Conservation (phyloP, 2,888 invertebrate genomes). For the Platycnemis pennipes region DNA sequence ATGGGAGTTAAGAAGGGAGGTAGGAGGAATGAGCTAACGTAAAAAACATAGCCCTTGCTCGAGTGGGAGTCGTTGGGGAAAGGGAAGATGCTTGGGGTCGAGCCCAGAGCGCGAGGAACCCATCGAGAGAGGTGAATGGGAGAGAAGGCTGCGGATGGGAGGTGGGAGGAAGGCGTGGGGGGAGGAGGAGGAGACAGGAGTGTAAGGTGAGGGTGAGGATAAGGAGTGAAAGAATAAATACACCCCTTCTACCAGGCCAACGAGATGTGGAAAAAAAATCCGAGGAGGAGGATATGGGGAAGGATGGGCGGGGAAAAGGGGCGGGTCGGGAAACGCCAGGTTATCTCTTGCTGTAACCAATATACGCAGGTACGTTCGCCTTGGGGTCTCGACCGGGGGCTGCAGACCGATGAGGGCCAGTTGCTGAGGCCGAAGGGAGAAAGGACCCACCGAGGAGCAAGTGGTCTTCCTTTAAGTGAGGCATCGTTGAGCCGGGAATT, state of each 20-base stretch:
- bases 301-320: not conserved
- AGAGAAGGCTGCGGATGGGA: not conserved
- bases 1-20: not conserved
- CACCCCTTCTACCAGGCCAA: constrained; percentile 18
- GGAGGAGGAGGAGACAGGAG: not conserved
- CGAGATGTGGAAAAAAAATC: constrained; percentile 41
- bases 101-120: not conserved
- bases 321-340: constrained; percentile 46
- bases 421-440: not conserved
- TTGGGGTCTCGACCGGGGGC: not conserved
- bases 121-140: not conserved
- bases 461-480: not conserved
- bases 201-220: constrained; percentile 8
- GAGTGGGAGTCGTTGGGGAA: not conserved
- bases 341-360: constrained; percentile 60
- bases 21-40: constrained; percentile 37
- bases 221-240: constrained; percentile 62
- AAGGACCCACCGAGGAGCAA: no score
- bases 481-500: not conserved
- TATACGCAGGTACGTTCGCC: constrained; percentile 21
- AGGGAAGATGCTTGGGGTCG: not conserved
- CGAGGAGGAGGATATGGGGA: not conserved
- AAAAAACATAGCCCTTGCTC: constrained; percentile 15
- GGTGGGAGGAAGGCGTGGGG: not conserved
- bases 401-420: not conserved